phyloP scores from a whole-genome alignment of 2,797 vertebrate genomes.

The Stomatorhinus walkeri region DNA sequence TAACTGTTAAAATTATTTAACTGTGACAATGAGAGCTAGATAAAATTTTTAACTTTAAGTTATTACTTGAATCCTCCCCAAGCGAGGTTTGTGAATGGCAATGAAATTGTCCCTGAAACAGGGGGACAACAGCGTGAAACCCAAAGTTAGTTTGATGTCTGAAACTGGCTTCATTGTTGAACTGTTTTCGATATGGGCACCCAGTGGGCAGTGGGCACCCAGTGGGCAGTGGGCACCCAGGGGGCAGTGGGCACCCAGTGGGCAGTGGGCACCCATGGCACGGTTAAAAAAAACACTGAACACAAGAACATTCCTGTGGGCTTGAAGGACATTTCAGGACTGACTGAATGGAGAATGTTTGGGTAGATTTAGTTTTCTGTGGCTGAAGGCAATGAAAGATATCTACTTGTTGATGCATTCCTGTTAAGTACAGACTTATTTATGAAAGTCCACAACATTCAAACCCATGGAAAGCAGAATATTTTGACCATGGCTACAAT shows the following conservation, averaged over 20 bases:
- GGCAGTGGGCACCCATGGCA: not conserved
- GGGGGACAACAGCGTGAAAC: not conserved
- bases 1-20: not conserved
- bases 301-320: not conserved
- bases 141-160: not conserved
- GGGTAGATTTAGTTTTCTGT: not conserved
- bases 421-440: not conserved
- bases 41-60: not conserved
- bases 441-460: not conserved
- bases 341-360: not conserved
- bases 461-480: not conserved
- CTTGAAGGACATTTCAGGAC: not conserved
- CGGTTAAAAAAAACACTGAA: not conserved
- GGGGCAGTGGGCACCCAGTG: not conserved
- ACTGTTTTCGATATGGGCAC: not conserved
- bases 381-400: not conserved
- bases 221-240: not conserved
- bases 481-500: not conserved
- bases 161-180: not conserved
- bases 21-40: not conserved
- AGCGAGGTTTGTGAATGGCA: not conserved
- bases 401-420: not conserved
- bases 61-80: not conserved
- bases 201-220: not conserved
- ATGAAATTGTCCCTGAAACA: not conserved